phyloP scores from a whole-genome alignment of 1,140 invertebrate genomes.

The Heliconius himera region DNA sequence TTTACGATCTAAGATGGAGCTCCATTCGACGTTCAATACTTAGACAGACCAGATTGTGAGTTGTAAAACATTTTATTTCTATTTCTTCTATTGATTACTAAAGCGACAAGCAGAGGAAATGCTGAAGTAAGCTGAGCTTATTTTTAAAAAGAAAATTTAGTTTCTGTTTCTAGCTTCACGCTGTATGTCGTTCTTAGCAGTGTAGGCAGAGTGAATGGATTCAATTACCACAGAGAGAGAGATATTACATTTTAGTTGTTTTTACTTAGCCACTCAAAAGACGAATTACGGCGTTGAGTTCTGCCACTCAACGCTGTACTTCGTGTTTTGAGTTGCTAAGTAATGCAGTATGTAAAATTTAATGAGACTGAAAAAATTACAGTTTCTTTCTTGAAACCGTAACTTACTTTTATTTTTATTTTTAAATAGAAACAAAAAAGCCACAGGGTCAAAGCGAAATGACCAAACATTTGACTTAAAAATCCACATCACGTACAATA shows the following conservation, averaged over 20 bases:
- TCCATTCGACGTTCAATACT: not conserved
- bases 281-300: too few relatives aligned
- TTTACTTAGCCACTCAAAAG: too few relatives aligned
- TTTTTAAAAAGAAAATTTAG: not conserved
- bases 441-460: not conserved
- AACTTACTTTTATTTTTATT: not conserved
- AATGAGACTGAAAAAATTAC: too few relatives aligned
- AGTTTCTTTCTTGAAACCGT: too few relatives aligned
- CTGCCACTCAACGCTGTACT: too few relatives aligned
- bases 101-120: not conserved
- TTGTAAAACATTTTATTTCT: not conserved
- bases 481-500: constrained; percentile 50
- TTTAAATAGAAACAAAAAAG: not conserved
- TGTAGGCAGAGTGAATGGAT: too few relatives aligned
- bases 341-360: too few relatives aligned
- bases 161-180: too few relatives aligned
- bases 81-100: not conserved
- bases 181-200: too few relatives aligned
- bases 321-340: too few relatives aligned
- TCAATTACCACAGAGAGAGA: too few relatives aligned
- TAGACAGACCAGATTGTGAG: not conserved
- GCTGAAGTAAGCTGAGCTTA: not conserved
- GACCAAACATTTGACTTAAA: constrained; percentile 33
- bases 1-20: constrained; percentile 24
- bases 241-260: too few relatives aligned